phyloP scores from a whole-genome alignment of 2,797 vertebrate species.

The Semaprochilodus insignis region DNA sequence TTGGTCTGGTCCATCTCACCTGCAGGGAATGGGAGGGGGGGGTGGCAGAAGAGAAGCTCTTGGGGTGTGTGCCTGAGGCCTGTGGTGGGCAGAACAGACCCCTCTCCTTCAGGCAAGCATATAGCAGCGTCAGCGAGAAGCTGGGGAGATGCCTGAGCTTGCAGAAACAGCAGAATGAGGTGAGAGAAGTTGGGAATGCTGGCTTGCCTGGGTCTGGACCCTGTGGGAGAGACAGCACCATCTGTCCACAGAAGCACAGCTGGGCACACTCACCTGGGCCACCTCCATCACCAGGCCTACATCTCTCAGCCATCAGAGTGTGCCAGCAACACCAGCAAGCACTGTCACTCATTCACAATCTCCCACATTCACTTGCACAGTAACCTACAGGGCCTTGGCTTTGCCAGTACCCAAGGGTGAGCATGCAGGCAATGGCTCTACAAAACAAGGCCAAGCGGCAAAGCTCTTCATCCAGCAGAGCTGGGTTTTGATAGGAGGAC shows the following conservation, averaged over 20 bases:
- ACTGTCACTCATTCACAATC: conserved; percentile 20
- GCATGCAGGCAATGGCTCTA: neutral
- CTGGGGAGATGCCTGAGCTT: conserved; percentile 26
- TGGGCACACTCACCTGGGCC: conserved; percentile 28
- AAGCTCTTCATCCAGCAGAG: conserved; percentile 2
- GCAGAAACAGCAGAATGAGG: conserved; percentile 11
- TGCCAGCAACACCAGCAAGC: neutral
- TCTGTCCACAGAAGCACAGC: conserved; percentile 42
- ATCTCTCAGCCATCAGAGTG: neutral
- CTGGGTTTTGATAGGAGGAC: too few relatives aligned
- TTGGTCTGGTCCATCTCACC: conserved; percentile 25
- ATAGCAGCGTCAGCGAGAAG: conserved; percentile 11
- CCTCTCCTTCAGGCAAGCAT: neutral
- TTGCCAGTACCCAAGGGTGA: neutral
- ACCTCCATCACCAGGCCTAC: neutral
- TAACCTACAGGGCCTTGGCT: neutral
- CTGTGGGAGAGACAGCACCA: conserved; percentile 7
- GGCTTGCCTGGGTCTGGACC: conserved; percentile 1
- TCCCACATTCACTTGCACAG: neutral
- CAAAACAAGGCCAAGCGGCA: neutral
- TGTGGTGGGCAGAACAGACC: conserved; percentile 28
- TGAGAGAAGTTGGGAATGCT: neutral
- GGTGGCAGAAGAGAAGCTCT: conserved; percentile 7
- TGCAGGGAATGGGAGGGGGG: conserved; percentile 16
- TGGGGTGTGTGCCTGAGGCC: conserved; percentile 26